These are phyloP conservation scores for Phortica okadai DNA, from an alignment of 2,888 invertebrate species.

Conservation along the genomic window DNA sequence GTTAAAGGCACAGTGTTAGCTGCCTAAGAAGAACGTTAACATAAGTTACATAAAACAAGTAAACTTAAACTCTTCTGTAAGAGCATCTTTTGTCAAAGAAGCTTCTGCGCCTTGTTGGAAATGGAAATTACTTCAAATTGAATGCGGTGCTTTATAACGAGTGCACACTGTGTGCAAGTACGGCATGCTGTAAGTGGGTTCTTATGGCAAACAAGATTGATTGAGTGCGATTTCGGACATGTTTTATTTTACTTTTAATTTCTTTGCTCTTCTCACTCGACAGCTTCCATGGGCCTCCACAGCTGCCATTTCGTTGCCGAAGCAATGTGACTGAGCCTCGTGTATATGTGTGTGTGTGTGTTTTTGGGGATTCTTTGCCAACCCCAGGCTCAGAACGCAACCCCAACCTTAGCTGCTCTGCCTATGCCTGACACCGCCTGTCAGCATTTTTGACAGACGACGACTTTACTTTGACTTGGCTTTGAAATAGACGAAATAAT, in stretches of 20 bases:
- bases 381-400: background rate
- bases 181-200: background rate
- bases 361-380: background rate
- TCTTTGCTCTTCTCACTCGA: background rate
- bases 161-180: background rate
- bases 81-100: background rate
- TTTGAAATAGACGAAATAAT: conserved; percentile 2
- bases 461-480: conserved; percentile 15
- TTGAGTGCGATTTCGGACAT: conserved; percentile 33
- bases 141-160: background rate
- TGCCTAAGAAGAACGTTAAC: no score
- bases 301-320: background rate
- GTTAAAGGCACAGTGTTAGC: background rate
- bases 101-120: background rate
- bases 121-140: background rate
- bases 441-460: conserved; percentile 27
- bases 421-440: background rate
- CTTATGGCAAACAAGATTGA: conserved; percentile 26
- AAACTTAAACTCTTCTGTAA: no score
- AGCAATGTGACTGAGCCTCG: no score
- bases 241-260: conserved; percentile 17
- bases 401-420: no score
- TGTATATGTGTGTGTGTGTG: background rate
- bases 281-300: background rate
- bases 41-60: no score